Base-by-base conservation (phyloP, 2,113 vertebrate species). In the Oncorhynchus mykiss region DNA sequence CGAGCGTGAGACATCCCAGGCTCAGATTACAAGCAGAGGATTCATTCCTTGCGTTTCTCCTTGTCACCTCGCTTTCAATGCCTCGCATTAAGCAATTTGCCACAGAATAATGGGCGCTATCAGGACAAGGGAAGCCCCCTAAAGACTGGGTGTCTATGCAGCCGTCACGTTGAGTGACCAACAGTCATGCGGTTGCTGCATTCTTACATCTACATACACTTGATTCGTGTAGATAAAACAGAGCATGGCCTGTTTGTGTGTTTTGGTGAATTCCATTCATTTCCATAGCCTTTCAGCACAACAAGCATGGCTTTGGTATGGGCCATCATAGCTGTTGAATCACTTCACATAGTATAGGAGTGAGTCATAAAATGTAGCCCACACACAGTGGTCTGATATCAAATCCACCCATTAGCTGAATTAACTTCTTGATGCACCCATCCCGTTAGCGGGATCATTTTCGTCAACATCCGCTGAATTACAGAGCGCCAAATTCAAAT, bases 21-120 rank as follows among this genome's bases (percentile, higher is more conserved):
- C 87, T 88, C 80, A 79, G 78, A 78, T 91, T 91, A 82, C 83
- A 92, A 85, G 86, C 81, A 73, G 88, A 86, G 82, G 88, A 92
- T 91, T 88, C 80, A 94, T 92, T 82, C 77, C 78, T 73, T 87
- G 74, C 59, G 34, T 85, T 87, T 54, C 79, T 91, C 86, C 78
- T 68, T 85, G 86, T 87, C 89, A 91, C 87, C 81, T 92, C 80
- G 54, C 77, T 78, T 86, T 87, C 86, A 91, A 79, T 84, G 85
- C 78, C 68, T 22, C 49, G 77, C 84, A 87, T 92, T 91, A 91
- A 91, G 83, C 77, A 87, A 77, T 85, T 90, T 90, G 84, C 51
- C 60, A 78, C 69, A 81, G 84, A 90, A 91, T 89, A 93, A 91
- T 86, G 79, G 85, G 64, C 79, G 69, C 84, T 78, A 89, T 92